Conservation (phyloP, 2,888 invertebrate species). For the Drosophila prostipennis region DNA sequence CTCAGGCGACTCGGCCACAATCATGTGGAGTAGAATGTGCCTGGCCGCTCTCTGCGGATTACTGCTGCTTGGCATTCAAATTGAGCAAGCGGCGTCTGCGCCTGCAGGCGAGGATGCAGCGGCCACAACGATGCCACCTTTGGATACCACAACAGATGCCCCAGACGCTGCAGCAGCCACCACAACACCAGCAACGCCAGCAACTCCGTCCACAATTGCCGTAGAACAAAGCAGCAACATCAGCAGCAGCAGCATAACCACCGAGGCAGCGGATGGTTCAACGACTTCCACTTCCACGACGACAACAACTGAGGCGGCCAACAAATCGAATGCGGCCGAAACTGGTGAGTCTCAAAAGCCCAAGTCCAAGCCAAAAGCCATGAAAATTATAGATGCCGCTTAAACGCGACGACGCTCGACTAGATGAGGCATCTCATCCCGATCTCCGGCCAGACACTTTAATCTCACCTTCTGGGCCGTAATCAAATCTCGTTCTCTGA, state of each 20-base stretch:
- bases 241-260: conserved; percentile 23
- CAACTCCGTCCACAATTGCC: conserved; percentile 52
- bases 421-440: conserved; percentile 32
- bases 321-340: conserved; percentile 70
- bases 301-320: conserved; percentile 40
- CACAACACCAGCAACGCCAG: conserved; percentile 37
- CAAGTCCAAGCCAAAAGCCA: conserved; percentile 37
- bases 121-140: conserved; percentile 48
- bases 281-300: conserved; percentile 38
- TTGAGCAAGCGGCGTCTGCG: conserved; percentile 75
- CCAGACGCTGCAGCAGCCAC: conserved; percentile 29
- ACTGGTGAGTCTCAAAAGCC: conserved; percentile 68
- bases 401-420: conserved; percentile 38
- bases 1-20: conserved; percentile 42
- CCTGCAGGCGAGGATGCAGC: conserved; percentile 72
- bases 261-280: conserved; percentile 64
- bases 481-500: conserved; percentile 33
- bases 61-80: conserved; percentile 80
- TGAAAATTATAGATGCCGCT: conserved; percentile 68
- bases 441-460: conserved; percentile 63
- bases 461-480: conserved; percentile 47
- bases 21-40: conserved; percentile 62
- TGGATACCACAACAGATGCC: conserved; percentile 57
- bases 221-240: conserved; percentile 64
- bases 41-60: conserved; percentile 75